Base-by-base conservation (phyloP, 2,113 vertebrate genomes). In the Toxotes jaculatrix region DNA sequence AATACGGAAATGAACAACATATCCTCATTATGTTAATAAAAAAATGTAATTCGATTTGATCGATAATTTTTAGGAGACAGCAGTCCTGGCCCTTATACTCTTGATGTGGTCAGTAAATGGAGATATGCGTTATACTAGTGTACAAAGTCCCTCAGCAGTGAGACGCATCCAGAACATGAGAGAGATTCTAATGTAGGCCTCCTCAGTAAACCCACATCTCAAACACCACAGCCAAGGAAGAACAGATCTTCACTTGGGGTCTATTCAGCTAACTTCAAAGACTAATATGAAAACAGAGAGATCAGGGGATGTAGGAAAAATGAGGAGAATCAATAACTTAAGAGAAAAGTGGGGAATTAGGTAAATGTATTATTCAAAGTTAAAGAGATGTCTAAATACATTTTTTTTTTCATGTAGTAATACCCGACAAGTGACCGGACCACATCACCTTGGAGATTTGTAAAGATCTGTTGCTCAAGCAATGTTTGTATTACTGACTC, bases 311-410 rank as follows among this genome's bases (percentile, higher is more conserved):
- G 93, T 96, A 95, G 94, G 94, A 94, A 95, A 95, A 96, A 96
- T 95, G 31, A 96, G 93, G 90, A 87, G 87, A 96, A 96, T 96
- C 94, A 91, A 96, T 96, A 96, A 88, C 43, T 88, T 95, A 88
- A 93, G 90, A 84, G 92, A 86, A 93, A 93, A 94, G 71, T 86
- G 79, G 38, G 10, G 53, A 85, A 77, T 79, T 83, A 36, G 78
- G 76, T 68, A 88, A 75, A 85, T 86, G 12, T 69, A 49, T 80
- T 57, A 71, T 83, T 80, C 13, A 85, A 67, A 77, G 67, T 67
- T 45, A 27, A 19, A 8, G 7, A 62, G 23, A 43, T 56, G 49
- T 77, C 5, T 51, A 43, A 36, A 69, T 31, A 1, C 27, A 27
- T 27, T 27, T 68, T 59, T 74, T 82, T 36, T 57, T 51, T 31